Base-by-base conservation (phyloP, 1,140 invertebrate species). In the Drosophila funebris region DNA sequence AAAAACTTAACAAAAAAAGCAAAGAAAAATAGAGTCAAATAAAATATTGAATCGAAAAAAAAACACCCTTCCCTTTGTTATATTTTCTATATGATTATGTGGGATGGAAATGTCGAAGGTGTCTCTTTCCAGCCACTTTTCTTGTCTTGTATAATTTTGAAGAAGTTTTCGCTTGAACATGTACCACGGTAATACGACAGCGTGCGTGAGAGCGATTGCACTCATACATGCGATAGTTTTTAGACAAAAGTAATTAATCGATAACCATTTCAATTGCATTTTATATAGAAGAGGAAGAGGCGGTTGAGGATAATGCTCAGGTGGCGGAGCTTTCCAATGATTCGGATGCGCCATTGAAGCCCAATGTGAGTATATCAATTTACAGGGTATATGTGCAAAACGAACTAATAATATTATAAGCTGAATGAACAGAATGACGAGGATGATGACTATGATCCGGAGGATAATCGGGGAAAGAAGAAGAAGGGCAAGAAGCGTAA, bases 401-500 rank as follows among this genome's bases (percentile, higher is more conserved):
- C 11, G 22, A 31, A 27, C 37, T 20, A 37, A 22, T 2, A 20
- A 3, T 36, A 1, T 1, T 13, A 13, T 5, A 1, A 41, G n/a
- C 7, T 39, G 8, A n/a, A n/a, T n/a, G n/a, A n/a, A n/a, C 13
- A 90, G 82, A 90, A 96, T 94, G 96, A 97, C 76, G 96, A 97
- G 88, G 95, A 96, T 91, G 96, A 97, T 85, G 96, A 97, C 85
- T 97, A 96, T 83, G 96, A 97, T 88, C 96, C 96, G 33, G 96
- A 97, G 90, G 96, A 96, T 92, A 93, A 92, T 50, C 94, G 95
- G 1, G 44, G 44, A 71, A 97, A 97, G 90, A 96, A 97, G 92
- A 97, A 97, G 82, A 97, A 97, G 84, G 96, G 96, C 4, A 98
- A 98, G 91, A 98, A 98, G 91, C 94, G 97, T 78, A 97, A 97